A percentile compares a stretch with the other conserved stretches of the same genome.
Evolutionary conservation across 2,797 vertebrate species (phyloP).

Genomic region (Rhabdophis nuchalis): DNA sequence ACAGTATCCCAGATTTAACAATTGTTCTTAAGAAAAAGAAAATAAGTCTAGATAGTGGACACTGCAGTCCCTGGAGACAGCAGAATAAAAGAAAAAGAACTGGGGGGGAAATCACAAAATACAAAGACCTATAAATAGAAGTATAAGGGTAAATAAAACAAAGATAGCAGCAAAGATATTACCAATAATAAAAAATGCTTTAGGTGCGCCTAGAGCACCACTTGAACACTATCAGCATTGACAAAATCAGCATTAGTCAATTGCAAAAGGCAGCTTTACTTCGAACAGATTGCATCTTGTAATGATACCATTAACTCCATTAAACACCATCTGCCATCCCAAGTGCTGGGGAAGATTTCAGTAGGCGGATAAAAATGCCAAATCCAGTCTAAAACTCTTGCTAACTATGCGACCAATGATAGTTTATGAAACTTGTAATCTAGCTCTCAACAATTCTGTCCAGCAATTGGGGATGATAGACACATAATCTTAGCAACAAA

Average conservation of each 20-base stretch:
- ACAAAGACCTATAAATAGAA: background rate
- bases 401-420: background rate
- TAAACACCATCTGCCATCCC: background rate
- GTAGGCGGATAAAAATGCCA: background rate
- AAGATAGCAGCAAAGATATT: background rate
- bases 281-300: background rate
- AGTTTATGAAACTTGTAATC: background rate
- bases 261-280: background rate
- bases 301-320: background rate
- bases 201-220: background rate
- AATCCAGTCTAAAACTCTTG: background rate
- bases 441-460: background rate
- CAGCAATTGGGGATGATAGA: background rate
- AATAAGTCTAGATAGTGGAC: background rate
- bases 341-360: background rate
- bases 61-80: background rate
- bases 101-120: background rate
- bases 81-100: background rate
- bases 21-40: background rate
- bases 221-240: background rate
- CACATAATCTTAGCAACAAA: background rate
- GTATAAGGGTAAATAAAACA: background rate
- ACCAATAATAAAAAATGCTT: background rate
- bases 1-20: background rate
- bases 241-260: background rate